These are phyloP conservation scores for Australoheros scitulus DNA, from an alignment of 2,113 vertebrate species.

Conservation along the genomic window DNA sequence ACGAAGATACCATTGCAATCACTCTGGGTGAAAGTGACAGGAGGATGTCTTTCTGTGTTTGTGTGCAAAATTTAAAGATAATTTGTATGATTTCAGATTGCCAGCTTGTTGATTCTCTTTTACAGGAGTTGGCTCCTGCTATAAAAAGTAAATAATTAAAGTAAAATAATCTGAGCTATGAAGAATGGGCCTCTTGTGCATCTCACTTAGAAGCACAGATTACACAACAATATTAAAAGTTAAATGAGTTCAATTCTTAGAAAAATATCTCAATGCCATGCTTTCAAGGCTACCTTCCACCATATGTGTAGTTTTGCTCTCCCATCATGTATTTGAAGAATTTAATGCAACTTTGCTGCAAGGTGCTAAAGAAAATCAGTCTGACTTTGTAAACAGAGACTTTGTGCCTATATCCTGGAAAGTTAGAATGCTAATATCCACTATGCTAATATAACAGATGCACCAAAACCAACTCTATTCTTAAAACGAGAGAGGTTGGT, in stretches of 20 bases:
- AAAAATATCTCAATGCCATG: not conserved
- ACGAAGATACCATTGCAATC: slow-evolving; percentile 47
- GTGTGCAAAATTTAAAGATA: slow-evolving; percentile 13
- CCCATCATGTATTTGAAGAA: not conserved
- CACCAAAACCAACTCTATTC: too few relatives aligned
- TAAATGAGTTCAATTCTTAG: not conserved
- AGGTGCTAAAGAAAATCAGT: not conserved
- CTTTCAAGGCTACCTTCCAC: not conserved
- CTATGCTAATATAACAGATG: not conserved
- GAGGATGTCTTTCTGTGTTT: slow-evolving; percentile 1
- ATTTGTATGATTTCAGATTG: slow-evolving; percentile 26
- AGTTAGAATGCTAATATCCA: not conserved
- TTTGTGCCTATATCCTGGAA: not conserved
- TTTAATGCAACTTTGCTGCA: not conserved
- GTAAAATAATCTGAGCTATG: not conserved
- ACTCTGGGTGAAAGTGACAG: slow-evolving; percentile 69
- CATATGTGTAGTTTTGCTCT: not conserved
- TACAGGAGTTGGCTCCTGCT: not conserved
- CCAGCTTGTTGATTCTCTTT: not conserved
- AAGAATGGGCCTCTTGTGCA: not conserved
- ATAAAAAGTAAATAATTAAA: not conserved
- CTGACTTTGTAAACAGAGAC: not conserved
- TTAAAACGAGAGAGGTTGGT: too few relatives aligned
- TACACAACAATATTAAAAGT: not conserved
- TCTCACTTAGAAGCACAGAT: not conserved